Evolutionary conservation across 2,888 invertebrate genomes (phyloP), one percentile per base, ranked within the genome.

Genomic region (Silvanus unidentatus): DNA sequence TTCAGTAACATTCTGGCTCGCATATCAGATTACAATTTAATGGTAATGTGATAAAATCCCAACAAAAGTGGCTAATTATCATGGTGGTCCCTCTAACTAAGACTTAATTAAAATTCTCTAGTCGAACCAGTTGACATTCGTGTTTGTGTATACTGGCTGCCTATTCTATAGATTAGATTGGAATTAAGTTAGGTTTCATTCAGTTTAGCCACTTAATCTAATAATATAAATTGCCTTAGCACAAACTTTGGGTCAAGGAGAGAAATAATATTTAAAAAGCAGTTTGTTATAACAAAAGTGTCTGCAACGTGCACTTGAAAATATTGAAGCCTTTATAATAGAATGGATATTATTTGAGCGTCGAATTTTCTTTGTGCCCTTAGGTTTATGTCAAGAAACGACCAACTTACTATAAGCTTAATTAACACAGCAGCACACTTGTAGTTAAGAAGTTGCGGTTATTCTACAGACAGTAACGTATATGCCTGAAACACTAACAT

Each of bases 101-200:
- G 37, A 37, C 16, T 37, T 37, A 37, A 37, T 37, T 37, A 37
- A 37, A 37, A 13, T 37, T 37, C 37, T 37, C 14, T 16, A 16
- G 15, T 12, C 4, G 15, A 13, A 37, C 16, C 37, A 37, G 37
- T 37, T 37, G 37, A 37, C 37, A 37, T 16, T 37, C 37, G 37
- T 15, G 37, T 37, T 15, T 37, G 37, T 37, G 10, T 28, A 28
- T 28, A 37, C 15, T 32, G 32, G 4, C 45, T 54, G 57, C 53
- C 53, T 52, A 51, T 53, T 49, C 53, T 50, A 54, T 57, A 55
- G 57, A 57, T 58, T 58, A 56, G 52, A 56, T 54, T 47, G 52
- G 52, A 58, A 58, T 58, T 56, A 58, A 53, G 52, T 58, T 55
- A 54, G 53, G 41, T 49, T 49, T 45, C 30, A 54, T 54, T 52